A percentile compares a stretch with the other conserved stretches of the same genome.
These are phyloP conservation scores for Urosaurus nigricauda DNA, from an alignment of 2,797 vertebrate genomes.

Conservation along the genomic window DNA sequence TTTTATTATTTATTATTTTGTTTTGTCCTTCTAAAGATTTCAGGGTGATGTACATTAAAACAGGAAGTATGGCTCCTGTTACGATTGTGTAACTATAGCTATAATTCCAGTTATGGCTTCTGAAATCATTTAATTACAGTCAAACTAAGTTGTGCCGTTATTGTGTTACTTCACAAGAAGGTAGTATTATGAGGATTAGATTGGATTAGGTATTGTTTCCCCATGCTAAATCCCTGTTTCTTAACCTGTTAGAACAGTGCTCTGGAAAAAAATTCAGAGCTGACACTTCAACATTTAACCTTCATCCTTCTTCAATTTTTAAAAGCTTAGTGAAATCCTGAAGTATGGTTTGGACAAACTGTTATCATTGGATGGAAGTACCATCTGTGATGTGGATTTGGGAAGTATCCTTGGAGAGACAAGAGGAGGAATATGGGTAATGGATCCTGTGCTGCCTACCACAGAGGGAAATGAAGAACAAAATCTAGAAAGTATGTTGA, in stretches of 20 bases:
- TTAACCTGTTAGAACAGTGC: not conserved
- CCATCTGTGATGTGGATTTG: slow-evolving; percentile 85
- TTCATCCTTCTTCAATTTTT: slow-evolving; percentile 45
- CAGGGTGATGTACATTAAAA: no score
- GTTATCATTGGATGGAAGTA: slow-evolving; percentile 88
- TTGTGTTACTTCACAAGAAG: not conserved
- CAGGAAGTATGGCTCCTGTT: no score
- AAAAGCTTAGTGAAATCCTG: slow-evolving; percentile 90
- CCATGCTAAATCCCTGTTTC: not conserved
- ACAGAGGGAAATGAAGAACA: slow-evolving; percentile 69
- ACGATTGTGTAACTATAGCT: no score
- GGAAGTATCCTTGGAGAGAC: slow-evolving; percentile 87
- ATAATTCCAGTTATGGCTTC: no score
- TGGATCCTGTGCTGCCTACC: slow-evolving; percentile 67
- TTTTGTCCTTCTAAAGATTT: no score
- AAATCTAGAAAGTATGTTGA: slow-evolving; percentile 74
- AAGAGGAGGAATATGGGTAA: slow-evolving; percentile 82
- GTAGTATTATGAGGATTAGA: not conserved
- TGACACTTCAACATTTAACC: slow-evolving; percentile 15
- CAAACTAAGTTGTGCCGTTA: not conserved
- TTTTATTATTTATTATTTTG: not conserved
- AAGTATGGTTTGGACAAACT: slow-evolving; percentile 94
- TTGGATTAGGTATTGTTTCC: not conserved
- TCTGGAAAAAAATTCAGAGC: not conserved
- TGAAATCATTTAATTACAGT: not conserved